Conservation (phyloP, 2,113 vertebrate species). For the Lipophrys pholis region DNA sequence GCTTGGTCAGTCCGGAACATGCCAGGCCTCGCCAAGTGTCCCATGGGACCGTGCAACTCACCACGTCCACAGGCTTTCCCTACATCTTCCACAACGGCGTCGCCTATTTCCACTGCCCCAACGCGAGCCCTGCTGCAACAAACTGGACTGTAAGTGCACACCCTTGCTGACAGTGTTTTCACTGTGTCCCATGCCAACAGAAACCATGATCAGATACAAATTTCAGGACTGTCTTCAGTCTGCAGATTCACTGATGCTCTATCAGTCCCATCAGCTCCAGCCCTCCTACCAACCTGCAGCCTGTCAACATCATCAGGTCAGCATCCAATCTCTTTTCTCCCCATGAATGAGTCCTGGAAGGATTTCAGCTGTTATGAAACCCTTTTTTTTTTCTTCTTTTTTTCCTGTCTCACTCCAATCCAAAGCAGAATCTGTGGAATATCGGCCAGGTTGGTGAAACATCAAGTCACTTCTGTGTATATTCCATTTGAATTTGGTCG, state of each 20-base stretch:
- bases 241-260: slow-evolving; percentile 54
- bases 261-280: slow-evolving; percentile 52
- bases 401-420: background rate
- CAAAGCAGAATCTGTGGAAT: slow-evolving; percentile 49
- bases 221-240: slow-evolving; percentile 11
- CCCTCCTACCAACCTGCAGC: slow-evolving; percentile 63
- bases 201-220: no score
- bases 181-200: background rate
- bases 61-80: slow-evolving; percentile 88
- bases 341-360: background rate
- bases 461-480: background rate
- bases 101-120: slow-evolving; percentile 89
- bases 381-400: background rate
- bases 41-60: slow-evolving; percentile 82
- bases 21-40: slow-evolving; percentile 23
- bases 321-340: background rate
- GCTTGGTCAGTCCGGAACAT: slow-evolving; percentile 59
- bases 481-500: background rate
- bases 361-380: background rate
- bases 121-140: slow-evolving; percentile 74
- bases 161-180: background rate
- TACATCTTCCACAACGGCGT: slow-evolving; percentile 90
- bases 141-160: slow-evolving; percentile 79
- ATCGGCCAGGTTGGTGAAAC: slow-evolving; percentile 27
- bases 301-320: slow-evolving; percentile 73